phyloP scores from a whole-genome alignment of 1,140 invertebrate genomes.

The Bombyx mandarina region DNA sequence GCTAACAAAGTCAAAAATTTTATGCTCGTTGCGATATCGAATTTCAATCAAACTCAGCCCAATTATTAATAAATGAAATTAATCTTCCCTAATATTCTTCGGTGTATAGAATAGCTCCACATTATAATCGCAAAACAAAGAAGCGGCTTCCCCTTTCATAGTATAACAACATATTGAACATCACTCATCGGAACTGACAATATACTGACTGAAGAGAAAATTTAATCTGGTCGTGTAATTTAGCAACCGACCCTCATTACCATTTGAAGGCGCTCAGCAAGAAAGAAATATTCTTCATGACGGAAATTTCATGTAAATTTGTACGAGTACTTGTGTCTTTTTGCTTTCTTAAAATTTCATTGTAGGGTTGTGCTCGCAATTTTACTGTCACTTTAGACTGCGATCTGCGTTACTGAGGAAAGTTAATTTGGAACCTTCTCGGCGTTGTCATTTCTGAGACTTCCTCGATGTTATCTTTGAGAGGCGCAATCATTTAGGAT shows the following conservation, averaged over 20 bases:
- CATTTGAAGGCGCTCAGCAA: conserved; percentile 34
- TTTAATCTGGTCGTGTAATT: conserved; percentile 49
- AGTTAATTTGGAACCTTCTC: conserved; percentile 18
- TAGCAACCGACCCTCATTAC: conserved; percentile 50
- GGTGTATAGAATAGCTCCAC: no score
- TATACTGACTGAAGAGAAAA: conserved; percentile 32
- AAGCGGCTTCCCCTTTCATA: no score
- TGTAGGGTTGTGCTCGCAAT: conserved; percentile 12
- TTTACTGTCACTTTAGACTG: conserved; percentile 25
- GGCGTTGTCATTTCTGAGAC: no score
- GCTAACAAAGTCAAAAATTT: no score
- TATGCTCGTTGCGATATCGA: no score
- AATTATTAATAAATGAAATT: no score
- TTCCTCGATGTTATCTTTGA: no score
- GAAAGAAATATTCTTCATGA: conserved; percentile 41
- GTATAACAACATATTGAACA: no score
- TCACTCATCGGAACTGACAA: conserved; percentile 30
- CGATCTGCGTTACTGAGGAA: conserved; percentile 13
- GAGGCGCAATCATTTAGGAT: no score
- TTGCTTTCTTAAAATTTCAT: conserved; percentile 38
- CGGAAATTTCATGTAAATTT: conserved; percentile 61
- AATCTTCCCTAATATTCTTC: no score
- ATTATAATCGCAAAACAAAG: no score
- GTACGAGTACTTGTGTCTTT: conserved; percentile 7
- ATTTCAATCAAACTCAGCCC: no score